Evolutionary conservation across 2,113 vertebrate species (phyloP).

Genomic region (Excalfactoria chinensis): DNA sequence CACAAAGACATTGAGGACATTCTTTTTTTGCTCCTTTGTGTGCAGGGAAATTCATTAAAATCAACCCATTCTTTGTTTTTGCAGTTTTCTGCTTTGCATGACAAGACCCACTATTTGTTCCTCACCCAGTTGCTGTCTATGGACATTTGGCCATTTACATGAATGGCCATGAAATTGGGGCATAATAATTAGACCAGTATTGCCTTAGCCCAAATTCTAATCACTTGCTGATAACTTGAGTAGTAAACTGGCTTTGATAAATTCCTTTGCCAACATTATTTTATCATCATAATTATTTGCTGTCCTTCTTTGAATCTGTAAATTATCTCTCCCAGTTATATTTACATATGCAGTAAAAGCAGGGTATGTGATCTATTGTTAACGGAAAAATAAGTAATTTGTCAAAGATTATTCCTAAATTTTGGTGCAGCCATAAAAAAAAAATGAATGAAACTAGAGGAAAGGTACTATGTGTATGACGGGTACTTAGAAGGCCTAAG

Average conservation of each 20-base stretch:
- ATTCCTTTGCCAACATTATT: constrained; percentile 33
- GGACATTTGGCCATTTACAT: not conserved
- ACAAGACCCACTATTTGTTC: not conserved
- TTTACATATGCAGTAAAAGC: constrained; percentile 62
- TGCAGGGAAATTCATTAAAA: not conserved
- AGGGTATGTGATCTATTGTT: constrained; percentile 30
- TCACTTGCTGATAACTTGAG: constrained; percentile 18
- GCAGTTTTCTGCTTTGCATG: not conserved
- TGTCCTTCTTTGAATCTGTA: constrained; percentile 13
- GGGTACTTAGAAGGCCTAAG: not conserved
- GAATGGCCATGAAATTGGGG: not conserved
- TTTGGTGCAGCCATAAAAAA: not conserved
- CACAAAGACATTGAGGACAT: not conserved
- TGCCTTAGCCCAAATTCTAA: not conserved
- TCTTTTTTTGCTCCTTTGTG: not conserved
- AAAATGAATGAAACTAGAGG: not conserved
- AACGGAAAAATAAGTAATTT: constrained; percentile 22
- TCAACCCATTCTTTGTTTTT: not conserved
- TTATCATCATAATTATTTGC: constrained; percentile 51
- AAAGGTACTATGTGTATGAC: not conserved
- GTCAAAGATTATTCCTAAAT: constrained; percentile 22
- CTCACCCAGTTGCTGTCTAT: not conserved
- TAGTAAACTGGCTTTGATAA: constrained; percentile 28
- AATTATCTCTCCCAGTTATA: constrained; percentile 32
- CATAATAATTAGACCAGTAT: not conserved